Evolutionary conservation across 2,113 vertebrate species (phyloP).

Genomic region (Falcunculus frontatus): DNA sequence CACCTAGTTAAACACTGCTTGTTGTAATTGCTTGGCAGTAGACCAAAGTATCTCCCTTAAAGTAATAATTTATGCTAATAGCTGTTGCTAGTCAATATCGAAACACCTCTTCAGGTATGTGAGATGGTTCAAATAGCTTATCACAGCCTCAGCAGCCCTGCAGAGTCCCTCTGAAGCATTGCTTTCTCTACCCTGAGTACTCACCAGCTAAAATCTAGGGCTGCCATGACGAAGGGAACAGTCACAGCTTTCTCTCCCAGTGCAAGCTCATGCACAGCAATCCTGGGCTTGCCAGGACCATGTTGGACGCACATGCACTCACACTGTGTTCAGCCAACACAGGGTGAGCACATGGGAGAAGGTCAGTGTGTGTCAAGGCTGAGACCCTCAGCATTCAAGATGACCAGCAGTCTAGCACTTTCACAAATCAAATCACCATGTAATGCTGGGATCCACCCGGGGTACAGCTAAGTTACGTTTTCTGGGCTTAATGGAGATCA

Average conservation of each 20-base stretch:
- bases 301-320: rapidly evolving
- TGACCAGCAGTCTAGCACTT: background rate
- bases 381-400: background rate
- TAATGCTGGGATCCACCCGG: background rate
- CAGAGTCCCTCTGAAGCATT: background rate
- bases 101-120: background rate
- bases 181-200: background rate
- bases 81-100: background rate
- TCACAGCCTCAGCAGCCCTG: background rate
- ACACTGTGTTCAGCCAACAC: background rate
- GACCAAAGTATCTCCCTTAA: background rate
- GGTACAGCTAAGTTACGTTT: background rate
- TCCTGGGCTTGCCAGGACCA: background rate
- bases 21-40: background rate
- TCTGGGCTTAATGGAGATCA: background rate
- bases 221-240: background rate
- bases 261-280: rapidly evolving
- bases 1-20: constrained; percentile 1
- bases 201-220: background rate
- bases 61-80: background rate
- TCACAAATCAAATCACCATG: background rate
- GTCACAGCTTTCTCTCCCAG: background rate
- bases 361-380: background rate
- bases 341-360: background rate
- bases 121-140: background rate